Evolutionary conservation across 1,140 invertebrate genomes (phyloP), one percentile per base, ranked within the genome.

Genomic region (Dendrolimus punctatus): DNA sequence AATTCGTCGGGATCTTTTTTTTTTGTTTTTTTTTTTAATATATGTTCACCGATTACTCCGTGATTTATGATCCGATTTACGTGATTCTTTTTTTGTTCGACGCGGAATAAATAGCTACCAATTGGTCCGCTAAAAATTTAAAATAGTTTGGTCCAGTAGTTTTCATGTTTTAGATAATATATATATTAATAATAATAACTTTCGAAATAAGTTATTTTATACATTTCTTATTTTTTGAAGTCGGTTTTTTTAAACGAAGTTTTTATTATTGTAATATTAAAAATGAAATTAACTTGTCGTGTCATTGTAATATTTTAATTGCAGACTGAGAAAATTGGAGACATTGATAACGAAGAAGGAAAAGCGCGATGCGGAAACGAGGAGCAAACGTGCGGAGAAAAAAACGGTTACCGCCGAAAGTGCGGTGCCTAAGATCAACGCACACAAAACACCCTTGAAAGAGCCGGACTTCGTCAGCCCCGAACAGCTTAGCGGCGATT

Each of bases 401-500:
- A 23, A 23, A 23, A 3, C 23, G 23, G 23, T 23, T 23, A 23
- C 23, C 0, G 69, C 57, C 0, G 62, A 62, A 6, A 67, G 52
- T 1, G 72, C 81, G 0, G 40, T 64, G 8, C 86, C 84, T 5
- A 62, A 71, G 2, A 71, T 88, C 39, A 81, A 72, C 49, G 67
- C 72, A 0, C 64, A 73, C 58, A 71, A 71, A 49, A 52, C 75
- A 4, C 71, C 73, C 0, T 49, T 45, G 4, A 70, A 62, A 41
- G 73, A 82, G 37, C 76, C 80, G 0, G 75, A 77, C 10, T 83
- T 75, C 43, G 69, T 80, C 2, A 70, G 75, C 36, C 73, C 80
- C 1, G 46, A 52, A 4, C 61, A 72, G 6, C 68, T 88, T 8
- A 70, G 64, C n/a, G 86, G 86, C 0, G 80, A 87, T 51, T 52